Evolutionary conservation across 2,113 vertebrate species (phyloP).

Genomic region (Sebastes fasciatus): DNA sequence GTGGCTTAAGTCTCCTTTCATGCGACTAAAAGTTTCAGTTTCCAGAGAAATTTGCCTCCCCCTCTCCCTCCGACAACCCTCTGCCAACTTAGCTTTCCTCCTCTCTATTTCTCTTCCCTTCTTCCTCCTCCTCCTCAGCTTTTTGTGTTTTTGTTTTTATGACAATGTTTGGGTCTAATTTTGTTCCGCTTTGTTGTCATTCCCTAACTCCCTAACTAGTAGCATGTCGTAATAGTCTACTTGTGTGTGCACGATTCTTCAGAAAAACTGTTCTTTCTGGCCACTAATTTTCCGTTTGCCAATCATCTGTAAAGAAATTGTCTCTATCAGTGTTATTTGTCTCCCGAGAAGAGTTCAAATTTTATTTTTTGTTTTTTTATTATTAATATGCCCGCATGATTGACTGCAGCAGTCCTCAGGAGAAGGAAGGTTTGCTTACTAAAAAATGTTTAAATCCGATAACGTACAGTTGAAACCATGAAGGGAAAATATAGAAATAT

Average conservation of each 20-base stretch:
- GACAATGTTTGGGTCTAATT: constrained; percentile 71
- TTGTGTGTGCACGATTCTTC: constrained; percentile 87
- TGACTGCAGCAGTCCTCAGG: constrained; percentile 80
- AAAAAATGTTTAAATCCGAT: constrained; percentile 15
- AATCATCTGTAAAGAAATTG: constrained; percentile 81
- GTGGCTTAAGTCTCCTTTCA: constrained; percentile 90
- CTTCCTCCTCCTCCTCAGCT: constrained; percentile 66
- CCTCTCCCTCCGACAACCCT: constrained; percentile 60
- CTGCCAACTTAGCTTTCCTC: constrained; percentile 59
- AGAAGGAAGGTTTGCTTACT: constrained; percentile 74
- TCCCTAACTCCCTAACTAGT: constrained; percentile 84
- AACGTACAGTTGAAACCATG: constrained; percentile 37
- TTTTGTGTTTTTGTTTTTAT: constrained; percentile 73
- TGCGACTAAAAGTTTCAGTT: constrained; percentile 82
- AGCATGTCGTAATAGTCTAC: constrained; percentile 95
- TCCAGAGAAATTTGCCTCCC: constrained; percentile 71
- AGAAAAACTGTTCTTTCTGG: constrained; percentile 79
- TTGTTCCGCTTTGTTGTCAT: constrained; percentile 76
- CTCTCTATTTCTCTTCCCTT: constrained; percentile 50
- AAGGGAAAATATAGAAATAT: constrained; percentile 52
- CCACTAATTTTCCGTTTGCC: constrained; percentile 77
- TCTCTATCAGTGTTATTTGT: constrained; percentile 85
- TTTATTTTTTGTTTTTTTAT: constrained; percentile 10
- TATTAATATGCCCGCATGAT: constrained; percentile 65
- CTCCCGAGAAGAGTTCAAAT: constrained; percentile 72